Percentiles rank a stretch among this genome's conserved stretches.
These are phyloP conservation scores for Ooceraea biroi DNA, from an alignment of 1,140 invertebrate species.

Conservation along the genomic window DNA sequence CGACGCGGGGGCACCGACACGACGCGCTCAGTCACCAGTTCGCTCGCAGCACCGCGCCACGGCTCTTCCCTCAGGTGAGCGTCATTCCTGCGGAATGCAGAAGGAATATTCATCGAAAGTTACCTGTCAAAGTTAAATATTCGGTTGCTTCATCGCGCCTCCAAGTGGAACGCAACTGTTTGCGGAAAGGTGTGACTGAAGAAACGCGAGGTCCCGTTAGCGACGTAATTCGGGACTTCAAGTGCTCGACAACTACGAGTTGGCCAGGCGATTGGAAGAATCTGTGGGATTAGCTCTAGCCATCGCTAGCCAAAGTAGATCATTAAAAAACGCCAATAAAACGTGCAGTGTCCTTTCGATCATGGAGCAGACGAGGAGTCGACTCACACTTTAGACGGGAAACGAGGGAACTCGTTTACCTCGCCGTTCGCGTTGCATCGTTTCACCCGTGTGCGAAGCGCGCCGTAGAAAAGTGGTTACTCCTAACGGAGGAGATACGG, in stretches of 20 bases:
- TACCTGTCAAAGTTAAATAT: too few species aligned
- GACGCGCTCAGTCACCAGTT: slow-evolving; percentile 24
- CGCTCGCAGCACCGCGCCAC: slow-evolving; percentile 11
- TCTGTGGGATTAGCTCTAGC: background rate
- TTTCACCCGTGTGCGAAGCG: background rate
- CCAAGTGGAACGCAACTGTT: background rate
- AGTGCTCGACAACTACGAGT: background rate
- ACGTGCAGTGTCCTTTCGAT: background rate
- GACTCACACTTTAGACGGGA: background rate
- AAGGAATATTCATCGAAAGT: background rate
- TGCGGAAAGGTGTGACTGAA: background rate
- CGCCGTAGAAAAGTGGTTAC: background rate
- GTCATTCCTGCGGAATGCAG: background rate
- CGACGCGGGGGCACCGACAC: slow-evolving; percentile 42
- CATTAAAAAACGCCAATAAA: background rate
- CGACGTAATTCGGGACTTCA: background rate
- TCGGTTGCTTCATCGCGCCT: too few species aligned
- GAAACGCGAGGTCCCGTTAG: slow-evolving; percentile 3
- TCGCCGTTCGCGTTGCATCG: background rate
- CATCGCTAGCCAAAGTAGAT: background rate
- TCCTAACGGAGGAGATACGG: background rate
- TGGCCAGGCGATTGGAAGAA: background rate
- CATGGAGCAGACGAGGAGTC: background rate
- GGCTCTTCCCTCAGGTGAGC: slow-evolving; percentile 46
- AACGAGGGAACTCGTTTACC: background rate